Evolutionary conservation across 2,113 vertebrate species (phyloP).

Genomic region (Coracopsis vasa): DNA sequence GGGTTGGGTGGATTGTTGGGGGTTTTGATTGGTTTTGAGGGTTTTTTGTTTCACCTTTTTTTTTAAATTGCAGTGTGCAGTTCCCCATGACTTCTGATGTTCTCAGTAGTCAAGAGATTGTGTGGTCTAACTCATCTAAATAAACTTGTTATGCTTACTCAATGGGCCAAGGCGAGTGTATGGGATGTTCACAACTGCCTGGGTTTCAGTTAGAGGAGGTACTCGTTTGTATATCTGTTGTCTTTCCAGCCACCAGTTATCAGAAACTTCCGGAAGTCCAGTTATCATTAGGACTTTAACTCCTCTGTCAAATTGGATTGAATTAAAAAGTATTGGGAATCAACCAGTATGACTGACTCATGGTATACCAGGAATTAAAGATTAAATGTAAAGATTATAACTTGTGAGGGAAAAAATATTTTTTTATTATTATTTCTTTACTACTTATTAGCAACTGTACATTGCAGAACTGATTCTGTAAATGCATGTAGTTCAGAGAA

Average conservation of each 20-base stretch:
- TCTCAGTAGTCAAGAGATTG: background rate
- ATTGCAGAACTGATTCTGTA: background rate
- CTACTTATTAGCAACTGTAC: background rate
- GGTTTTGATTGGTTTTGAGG: background rate
- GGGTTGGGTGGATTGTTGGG: background rate
- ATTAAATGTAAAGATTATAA: background rate
- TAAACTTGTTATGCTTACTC: background rate
- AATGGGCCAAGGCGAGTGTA: background rate
- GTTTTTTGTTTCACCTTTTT: background rate
- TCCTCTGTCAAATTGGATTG: background rate
- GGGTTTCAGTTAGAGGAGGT: background rate
- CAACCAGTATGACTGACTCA: background rate
- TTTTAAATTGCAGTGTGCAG: background rate
- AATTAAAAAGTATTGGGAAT: background rate
- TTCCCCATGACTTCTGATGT: background rate
- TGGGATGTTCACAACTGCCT: background rate
- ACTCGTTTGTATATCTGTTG: background rate
- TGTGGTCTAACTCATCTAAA: background rate
- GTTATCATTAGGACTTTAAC: background rate
- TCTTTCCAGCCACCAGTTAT: background rate
- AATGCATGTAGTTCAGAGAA: background rate
- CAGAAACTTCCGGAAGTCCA: background rate
- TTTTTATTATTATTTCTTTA: background rate
- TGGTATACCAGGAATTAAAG: background rate
- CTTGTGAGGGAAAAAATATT: background rate